Conservation (phyloP, 2,888 invertebrate species). For the Ectropis crepuscularia region DNA sequence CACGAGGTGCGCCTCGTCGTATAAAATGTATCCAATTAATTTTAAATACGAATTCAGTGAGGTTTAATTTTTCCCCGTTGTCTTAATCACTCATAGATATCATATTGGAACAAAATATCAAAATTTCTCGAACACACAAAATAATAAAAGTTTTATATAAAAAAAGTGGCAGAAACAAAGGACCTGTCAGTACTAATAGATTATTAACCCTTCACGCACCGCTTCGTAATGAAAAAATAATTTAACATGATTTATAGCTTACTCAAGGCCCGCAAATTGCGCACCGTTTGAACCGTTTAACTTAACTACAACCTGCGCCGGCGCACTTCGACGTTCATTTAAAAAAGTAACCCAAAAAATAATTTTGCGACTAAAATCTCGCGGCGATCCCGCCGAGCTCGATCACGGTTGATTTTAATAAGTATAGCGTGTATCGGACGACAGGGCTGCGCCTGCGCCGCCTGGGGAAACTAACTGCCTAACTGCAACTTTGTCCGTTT, state of each 20-base stretch:
- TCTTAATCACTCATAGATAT: too few relatives aligned
- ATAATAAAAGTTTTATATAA: background rate
- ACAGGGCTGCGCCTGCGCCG: conserved; percentile 29
- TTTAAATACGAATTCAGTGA: too few relatives aligned
- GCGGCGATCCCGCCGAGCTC: conserved; percentile 47
- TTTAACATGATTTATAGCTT: conserved; percentile 83
- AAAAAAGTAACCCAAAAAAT: conserved; percentile 53
- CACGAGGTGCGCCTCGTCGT: too few relatives aligned
- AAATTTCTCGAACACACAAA: too few relatives aligned
- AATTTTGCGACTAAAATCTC: conserved; percentile 58
- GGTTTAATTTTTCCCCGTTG: too few relatives aligned
- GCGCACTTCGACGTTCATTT: conserved; percentile 65
- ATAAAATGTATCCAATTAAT: too few relatives aligned
- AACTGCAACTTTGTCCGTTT: too few relatives aligned
- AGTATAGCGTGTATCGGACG: conserved; percentile 54
- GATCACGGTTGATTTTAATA: conserved; percentile 67
- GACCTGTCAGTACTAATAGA: conserved; percentile 68
- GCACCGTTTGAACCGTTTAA: conserved; percentile 80
- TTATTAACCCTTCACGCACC: conserved; percentile 64
- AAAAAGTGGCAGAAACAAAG: conserved; percentile 11
- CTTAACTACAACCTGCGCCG: conserved; percentile 75
- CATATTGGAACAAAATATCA: too few relatives aligned
- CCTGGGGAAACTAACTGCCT: background rate
- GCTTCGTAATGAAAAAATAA: conserved; percentile 79
- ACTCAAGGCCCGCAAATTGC: conserved; percentile 79